Base-by-base conservation (phyloP, 2,797 vertebrate species). In the Coendou prehensilis region DNA sequence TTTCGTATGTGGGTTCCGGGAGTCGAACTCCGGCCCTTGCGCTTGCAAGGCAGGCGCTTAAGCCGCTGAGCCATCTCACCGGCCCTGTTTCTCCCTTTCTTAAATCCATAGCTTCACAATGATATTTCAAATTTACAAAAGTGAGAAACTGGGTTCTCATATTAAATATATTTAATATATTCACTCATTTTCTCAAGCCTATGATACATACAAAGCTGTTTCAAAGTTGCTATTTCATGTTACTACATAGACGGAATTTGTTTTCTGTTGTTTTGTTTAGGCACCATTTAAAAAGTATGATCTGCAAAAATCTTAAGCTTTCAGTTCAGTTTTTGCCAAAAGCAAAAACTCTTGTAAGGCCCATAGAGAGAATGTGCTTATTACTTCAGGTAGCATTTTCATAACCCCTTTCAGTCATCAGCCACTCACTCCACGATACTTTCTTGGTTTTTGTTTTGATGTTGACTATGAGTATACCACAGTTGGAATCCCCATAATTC, bases 271-370 rank as follows among this genome's bases (percentile, higher is more conserved):
- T 78, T 93, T 89, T 63, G 13, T 61, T 63, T 63, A 61, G 7
- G 8, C 26, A 52, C 50, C 59, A 76, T 50, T 76, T 59, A 6
- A 8, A 23, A 45, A 20, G 22, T 41, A 41, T 30, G 15, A 56
- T 41, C 69, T 30, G n/a, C n/a, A 61, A 23, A 47, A 59, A 47
- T 73, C 67, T 56, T 37, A 54, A 82, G 30, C 23, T 47, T 93
- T 89, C 52, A 92, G 5, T 91, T 88, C 17, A 67, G 61, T 69
- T 86, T 92, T 67, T 61, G 28, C 20, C 33, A 81, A 78, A 86
- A 67, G 17, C 15, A 85, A 88, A 57, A 3, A 26, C 4, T n/a
- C 71, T 54, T 28, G 13, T 30, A 89, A 84, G 37, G 6, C 45
- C n/a, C 63, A 78, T 13, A 37, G 33, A 69, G 7, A 59, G 41